These are phyloP conservation scores for Orestias chungarensis DNA, from an alignment of 2,797 vertebrate species.

Conservation along the genomic window DNA sequence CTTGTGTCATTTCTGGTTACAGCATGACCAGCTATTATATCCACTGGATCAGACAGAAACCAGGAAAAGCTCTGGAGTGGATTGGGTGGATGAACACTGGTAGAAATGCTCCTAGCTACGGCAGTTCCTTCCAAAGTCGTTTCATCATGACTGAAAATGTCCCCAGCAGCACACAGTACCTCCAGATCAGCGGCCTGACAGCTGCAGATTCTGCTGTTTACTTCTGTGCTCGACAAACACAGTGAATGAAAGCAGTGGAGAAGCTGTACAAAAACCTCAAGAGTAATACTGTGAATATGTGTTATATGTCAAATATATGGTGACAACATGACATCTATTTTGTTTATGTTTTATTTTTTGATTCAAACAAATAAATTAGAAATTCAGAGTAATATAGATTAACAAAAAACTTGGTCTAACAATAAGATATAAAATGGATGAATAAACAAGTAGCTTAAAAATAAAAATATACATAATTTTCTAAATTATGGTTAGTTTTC, in stretches of 20 bases:
- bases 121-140: neutral
- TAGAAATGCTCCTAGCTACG: accelerated
- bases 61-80: conserved; percentile 1
- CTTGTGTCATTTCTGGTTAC: neutral
- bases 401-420: neutral
- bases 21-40: accelerated
- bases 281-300: neutral
- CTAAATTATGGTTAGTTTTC: neutral
- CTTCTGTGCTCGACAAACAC: neutral
- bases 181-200: neutral
- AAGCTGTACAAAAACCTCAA: neutral
- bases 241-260: neutral
- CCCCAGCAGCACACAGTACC: neutral
- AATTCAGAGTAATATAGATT: neutral
- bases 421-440: neutral
- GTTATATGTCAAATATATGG: neutral
- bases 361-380: neutral
- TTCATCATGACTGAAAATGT: conserved; percentile 1
- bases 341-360: neutral
- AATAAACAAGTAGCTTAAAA: neutral
- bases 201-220: conserved; percentile 7
- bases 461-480: no score
- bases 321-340: neutral
- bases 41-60: neutral
- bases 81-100: neutral